These are phyloP conservation scores for Channa maculata DNA, from an alignment of 2,113 vertebrate species.

Conservation along the genomic window DNA sequence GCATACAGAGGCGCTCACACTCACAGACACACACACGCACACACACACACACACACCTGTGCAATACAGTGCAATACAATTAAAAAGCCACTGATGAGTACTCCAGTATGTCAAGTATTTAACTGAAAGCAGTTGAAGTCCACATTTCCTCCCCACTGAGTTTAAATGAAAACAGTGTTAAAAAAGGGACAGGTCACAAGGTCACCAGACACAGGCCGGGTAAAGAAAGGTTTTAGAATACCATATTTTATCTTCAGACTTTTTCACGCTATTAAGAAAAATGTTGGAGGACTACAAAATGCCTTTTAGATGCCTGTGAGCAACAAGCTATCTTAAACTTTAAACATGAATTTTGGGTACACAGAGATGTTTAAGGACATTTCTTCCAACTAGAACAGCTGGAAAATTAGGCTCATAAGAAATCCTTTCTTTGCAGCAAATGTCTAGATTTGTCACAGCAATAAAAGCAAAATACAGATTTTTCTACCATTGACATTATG, in stretches of 20 bases:
- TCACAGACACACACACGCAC: conserved; percentile 25
- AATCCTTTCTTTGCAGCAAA: too few species aligned
- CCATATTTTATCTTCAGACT: not conserved
- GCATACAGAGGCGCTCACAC: conserved; percentile 35
- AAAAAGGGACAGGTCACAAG: not conserved
- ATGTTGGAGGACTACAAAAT: not conserved
- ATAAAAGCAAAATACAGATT: too few species aligned
- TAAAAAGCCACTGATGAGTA: conserved; percentile 62
- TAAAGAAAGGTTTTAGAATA: conserved; percentile 14
- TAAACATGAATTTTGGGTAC: too few species aligned
- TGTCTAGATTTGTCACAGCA: too few species aligned
- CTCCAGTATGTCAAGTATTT: conserved; percentile 40
- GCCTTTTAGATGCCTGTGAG: not conserved
- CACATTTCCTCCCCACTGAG: not conserved
- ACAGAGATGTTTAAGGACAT: too few species aligned
- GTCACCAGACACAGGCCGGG: not conserved
- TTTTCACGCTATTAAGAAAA: not conserved
- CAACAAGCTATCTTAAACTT: not conserved
- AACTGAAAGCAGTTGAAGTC: conserved; percentile 8
- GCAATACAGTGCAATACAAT: conserved; percentile 69
- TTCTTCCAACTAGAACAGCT: too few species aligned
- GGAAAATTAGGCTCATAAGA: too few species aligned
- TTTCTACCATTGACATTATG: too few species aligned
- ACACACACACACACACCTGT: conserved; percentile 53
- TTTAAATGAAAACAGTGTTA: conserved; percentile 5